These are phyloP conservation scores for Butastur rufipennis DNA, from an alignment of 2,113 vertebrate species.

Conservation along the genomic window DNA sequence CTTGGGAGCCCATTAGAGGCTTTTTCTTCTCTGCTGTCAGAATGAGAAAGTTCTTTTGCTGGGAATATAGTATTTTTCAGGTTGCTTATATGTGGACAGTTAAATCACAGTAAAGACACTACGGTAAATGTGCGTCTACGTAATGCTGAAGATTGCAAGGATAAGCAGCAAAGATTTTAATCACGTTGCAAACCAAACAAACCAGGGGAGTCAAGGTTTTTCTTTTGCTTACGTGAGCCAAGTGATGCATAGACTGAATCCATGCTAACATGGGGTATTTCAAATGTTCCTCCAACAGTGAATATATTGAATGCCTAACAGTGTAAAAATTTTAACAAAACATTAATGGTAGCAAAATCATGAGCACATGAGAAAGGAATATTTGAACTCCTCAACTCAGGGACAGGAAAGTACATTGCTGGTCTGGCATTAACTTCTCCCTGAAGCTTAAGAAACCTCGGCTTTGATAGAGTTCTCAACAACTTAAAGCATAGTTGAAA, in stretches of 20 bases:
- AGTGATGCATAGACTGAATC: not conserved
- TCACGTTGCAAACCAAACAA: not conserved
- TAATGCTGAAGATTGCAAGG: not conserved
- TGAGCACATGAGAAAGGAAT: not conserved
- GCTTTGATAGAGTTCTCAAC: not conserved
- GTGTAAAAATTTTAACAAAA: not conserved
- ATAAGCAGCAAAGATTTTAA: not conserved
- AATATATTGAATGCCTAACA: not conserved
- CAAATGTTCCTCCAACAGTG: not conserved
- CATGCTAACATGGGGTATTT: not conserved
- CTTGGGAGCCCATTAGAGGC: not conserved
- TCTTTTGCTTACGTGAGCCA: rapidly evolving
- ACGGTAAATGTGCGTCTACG: not conserved
- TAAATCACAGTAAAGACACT: not conserved
- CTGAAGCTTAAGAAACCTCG: not conserved
- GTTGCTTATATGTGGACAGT: not conserved
- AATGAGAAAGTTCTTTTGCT: not conserved
- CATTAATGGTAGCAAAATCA: not conserved
- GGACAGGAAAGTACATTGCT: not conserved
- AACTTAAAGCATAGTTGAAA: not conserved
- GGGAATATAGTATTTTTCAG: not conserved
- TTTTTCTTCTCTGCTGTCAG: not conserved
- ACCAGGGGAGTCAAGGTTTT: not conserved
- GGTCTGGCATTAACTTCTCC: not conserved
- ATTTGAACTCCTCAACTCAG: rapidly evolving